Evolutionary conservation across 2,888 invertebrate genomes (phyloP).

Genomic region (Iphiclides podalirius): DNA sequence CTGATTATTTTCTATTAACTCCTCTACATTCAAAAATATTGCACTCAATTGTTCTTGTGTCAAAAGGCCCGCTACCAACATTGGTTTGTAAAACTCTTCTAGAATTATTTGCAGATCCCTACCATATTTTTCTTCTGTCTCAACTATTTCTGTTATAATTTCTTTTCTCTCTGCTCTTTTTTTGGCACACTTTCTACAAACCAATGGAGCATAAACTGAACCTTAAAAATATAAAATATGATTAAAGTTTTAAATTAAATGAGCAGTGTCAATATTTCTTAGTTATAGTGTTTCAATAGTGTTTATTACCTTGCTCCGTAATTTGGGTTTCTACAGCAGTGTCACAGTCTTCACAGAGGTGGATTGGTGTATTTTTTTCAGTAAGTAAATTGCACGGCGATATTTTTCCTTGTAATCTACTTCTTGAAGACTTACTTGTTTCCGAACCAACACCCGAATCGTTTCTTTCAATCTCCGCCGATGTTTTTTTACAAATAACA

Average conservation of each 20-base stretch:
- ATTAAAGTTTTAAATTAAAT: neutral
- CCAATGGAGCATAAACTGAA: slow-evolving; percentile 86
- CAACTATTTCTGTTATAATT: slow-evolving; percentile 96
- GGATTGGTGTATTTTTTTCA: slow-evolving; percentile 82
- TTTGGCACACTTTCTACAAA: slow-evolving; percentile 93
- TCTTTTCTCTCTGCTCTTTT: slow-evolving; percentile 94
- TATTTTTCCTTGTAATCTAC: slow-evolving; percentile 83
- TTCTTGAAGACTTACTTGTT: slow-evolving; percentile 92
- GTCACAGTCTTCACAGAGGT: slow-evolving; percentile 92
- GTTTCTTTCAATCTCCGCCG: slow-evolving; percentile 92
- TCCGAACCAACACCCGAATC: slow-evolving; percentile 96
- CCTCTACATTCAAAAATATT: slow-evolving; percentile 96
- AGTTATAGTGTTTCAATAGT: no score
- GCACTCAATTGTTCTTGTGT: slow-evolving; percentile 94
- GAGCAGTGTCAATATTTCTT: neutral
- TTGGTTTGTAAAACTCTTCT: slow-evolving; percentile 95
- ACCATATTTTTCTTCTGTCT: slow-evolving; percentile 97
- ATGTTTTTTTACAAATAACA: slow-evolving; percentile 77
- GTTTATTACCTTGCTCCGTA: slow-evolving; percentile 80
- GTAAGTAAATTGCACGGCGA: slow-evolving; percentile 67
- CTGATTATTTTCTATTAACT: slow-evolving; percentile 92
- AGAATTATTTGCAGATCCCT: slow-evolving; percentile 94
- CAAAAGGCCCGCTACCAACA: slow-evolving; percentile 94
- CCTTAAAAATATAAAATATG: slow-evolving; percentile 51
- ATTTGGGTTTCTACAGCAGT: slow-evolving; percentile 87